These are phyloP conservation scores for Ennomos erosarius DNA, from an alignment of 2,888 invertebrate genomes.

Conservation along the genomic window DNA sequence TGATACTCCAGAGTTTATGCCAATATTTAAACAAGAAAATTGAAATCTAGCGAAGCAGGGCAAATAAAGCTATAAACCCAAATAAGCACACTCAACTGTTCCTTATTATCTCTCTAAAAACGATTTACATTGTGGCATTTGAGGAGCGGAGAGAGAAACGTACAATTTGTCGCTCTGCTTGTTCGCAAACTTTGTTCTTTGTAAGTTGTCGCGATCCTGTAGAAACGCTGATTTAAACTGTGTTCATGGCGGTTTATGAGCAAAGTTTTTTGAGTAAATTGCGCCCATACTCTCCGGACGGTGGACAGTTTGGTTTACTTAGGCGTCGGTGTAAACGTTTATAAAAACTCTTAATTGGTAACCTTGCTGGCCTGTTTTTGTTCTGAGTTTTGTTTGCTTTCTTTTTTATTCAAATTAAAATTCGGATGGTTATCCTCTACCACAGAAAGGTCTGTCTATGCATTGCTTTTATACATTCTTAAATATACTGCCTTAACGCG, in stretches of 20 bases:
- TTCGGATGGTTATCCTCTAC: not conserved
- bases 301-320: conserved; percentile 23
- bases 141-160: conserved; percentile 13
- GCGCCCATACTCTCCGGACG: conserved; percentile 40
- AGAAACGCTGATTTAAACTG: conserved; percentile 50
- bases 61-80: conserved; percentile 26
- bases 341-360: conserved; percentile 27
- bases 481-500: too few relatives aligned
- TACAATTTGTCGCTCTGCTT: conserved; percentile 38
- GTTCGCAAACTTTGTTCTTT: conserved; percentile 38
- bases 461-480: too few relatives aligned
- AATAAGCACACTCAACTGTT: conserved; percentile 25
- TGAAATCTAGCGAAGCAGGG: conserved; percentile 19
- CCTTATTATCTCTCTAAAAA: conserved; percentile 21
- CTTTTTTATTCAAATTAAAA: not conserved
- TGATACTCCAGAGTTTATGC: not conserved
- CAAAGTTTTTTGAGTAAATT: conserved; percentile 55
- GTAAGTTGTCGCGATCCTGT: conserved; percentile 42
- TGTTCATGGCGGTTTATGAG: conserved; percentile 55
- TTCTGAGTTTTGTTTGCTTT: conserved; percentile 1
- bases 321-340: conserved; percentile 16
- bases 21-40: conserved; percentile 28
- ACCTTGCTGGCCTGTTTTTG: conserved; percentile 15
- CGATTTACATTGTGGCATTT: conserved; percentile 14
- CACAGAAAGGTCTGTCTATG: too few relatives aligned